These are phyloP conservation scores for Aphis gossypii DNA, from an alignment of 1,140 invertebrate genomes.

Conservation along the genomic window DNA sequence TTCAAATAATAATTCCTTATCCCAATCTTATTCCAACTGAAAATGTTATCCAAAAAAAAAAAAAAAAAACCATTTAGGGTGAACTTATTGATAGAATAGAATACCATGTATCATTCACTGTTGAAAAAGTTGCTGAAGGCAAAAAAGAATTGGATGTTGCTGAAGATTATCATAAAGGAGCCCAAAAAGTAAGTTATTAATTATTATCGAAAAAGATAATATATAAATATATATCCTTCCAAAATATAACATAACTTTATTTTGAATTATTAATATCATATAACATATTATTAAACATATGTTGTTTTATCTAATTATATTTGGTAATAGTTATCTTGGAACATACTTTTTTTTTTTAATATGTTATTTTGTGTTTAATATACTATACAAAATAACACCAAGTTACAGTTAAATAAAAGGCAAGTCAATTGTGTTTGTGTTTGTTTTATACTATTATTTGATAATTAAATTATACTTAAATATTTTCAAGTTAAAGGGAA, in stretches of 20 bases:
- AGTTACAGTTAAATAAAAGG: conserved; percentile 5
- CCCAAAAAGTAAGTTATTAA: conserved; percentile 81
- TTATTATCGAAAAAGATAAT: not conserved
- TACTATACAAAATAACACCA: not conserved
- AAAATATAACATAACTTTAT: not conserved
- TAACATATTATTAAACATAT: not conserved
- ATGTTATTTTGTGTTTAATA: not conserved
- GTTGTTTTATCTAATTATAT: not conserved
- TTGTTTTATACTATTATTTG: not conserved
- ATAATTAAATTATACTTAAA: not conserved
- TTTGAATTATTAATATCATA: not conserved
- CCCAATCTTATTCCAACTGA: not conserved
- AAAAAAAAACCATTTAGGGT: conserved; percentile 69
- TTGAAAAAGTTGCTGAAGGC: conserved; percentile 81
- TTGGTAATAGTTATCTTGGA: not conserved
- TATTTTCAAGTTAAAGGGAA: not conserved
- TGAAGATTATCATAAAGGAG: conserved; percentile 82
- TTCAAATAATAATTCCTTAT: conserved; percentile 47
- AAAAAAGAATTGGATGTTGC: conserved; percentile 80
- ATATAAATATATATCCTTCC: not conserved
- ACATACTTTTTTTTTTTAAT: not conserved
- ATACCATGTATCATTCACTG: conserved; percentile 83
- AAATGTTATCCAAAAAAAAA: not conserved
- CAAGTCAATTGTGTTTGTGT: conserved; percentile 1
- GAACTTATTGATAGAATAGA: conserved; percentile 92